A percentile compares a stretch with the other conserved stretches of the same genome.
Conservation (phyloP, 1,140 invertebrate species). For the Atta texana region DNA sequence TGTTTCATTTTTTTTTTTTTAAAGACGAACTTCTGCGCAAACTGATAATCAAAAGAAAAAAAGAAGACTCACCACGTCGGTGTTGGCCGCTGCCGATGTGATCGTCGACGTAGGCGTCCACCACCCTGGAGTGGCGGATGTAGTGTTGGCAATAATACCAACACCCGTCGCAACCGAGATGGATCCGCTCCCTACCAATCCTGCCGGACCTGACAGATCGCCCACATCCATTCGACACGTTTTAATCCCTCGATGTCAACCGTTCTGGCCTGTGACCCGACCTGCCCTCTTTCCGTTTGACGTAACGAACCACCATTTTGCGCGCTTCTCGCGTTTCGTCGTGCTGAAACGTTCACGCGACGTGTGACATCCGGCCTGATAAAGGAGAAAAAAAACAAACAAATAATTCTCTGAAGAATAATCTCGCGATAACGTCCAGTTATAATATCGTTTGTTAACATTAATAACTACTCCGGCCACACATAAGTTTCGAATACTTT, state of each 20-base stretch:
- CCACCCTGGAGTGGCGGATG: constrained; percentile 80
- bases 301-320: constrained; percentile 67
- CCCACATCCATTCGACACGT: constrained; percentile 83
- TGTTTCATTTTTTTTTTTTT: neutral
- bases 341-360: constrained; percentile 31
- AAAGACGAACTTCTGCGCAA: neutral
- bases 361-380: constrained; percentile 24
- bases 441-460: neutral
- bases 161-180: constrained; percentile 81
- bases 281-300: constrained; percentile 71
- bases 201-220: constrained; percentile 78
- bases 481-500: neutral
- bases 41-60: neutral
- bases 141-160: constrained; percentile 76
- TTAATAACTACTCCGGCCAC: neutral
- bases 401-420: neutral
- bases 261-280: constrained; percentile 66
- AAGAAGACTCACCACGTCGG: constrained; percentile 83
- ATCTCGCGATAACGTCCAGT: neutral
- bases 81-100: constrained; percentile 81
- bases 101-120: constrained; percentile 83
- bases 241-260: constrained; percentile 77
- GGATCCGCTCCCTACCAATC: constrained; percentile 81
- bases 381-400: neutral
- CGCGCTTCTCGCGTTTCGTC: constrained; percentile 46